These are phyloP conservation scores for Lanius ludovicianus DNA, from an alignment of 2,113 vertebrate genomes.

Conservation along the genomic window DNA sequence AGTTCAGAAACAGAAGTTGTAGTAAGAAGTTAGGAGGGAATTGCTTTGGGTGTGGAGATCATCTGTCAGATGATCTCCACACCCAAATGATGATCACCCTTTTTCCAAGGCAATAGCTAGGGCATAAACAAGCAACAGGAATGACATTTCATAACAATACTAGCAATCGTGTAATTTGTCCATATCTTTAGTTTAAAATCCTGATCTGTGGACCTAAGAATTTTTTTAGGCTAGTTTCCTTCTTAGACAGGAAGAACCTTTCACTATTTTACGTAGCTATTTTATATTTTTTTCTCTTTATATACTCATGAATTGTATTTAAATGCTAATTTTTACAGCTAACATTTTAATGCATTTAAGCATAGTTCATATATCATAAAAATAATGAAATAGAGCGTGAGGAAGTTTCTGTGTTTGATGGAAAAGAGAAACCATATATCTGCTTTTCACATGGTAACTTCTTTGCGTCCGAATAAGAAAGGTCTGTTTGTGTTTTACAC, in stretches of 20 bases:
- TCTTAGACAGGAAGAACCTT: neutral
- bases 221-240: neutral
- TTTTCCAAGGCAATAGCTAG: neutral
- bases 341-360: neutral
- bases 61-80: neutral
- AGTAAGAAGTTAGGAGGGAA: neutral
- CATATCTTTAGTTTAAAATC: neutral
- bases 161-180: neutral
- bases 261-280: neutral
- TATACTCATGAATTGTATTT: neutral
- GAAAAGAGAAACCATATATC: neutral
- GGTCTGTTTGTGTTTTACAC: neutral
- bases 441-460: neutral
- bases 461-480: neutral
- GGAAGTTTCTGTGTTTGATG: neutral
- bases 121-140: neutral
- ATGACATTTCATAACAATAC: neutral
- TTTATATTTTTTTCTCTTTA: neutral
- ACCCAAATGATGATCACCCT: neutral
- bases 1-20: neutral
- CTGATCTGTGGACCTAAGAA: neutral
- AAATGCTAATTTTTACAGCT: neutral
- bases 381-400: neutral
- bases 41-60: neutral
- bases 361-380: neutral